These are phyloP conservation scores for Latheticus oryzae DNA, from an alignment of 2,888 invertebrate species.

Conservation along the genomic window DNA sequence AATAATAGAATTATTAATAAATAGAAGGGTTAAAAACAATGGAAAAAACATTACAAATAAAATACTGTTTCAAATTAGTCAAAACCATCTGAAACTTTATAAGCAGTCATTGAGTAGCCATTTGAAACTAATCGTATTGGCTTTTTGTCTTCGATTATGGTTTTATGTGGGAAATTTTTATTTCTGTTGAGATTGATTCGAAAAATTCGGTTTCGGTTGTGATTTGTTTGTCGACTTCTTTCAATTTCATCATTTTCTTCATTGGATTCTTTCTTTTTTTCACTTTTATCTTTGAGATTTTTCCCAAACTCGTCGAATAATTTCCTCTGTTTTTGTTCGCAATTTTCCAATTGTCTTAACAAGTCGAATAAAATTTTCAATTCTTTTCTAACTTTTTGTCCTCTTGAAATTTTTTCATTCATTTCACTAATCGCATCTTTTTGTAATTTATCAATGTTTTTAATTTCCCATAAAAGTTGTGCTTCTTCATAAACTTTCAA, in stretches of 20 bases:
- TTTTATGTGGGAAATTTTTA: constrained; percentile 13
- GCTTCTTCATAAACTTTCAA: constrained; percentile 55
- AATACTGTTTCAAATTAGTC: constrained; percentile 22
- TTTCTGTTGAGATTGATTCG: background rate
- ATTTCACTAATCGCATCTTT: constrained; percentile 62
- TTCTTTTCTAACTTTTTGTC: constrained; percentile 61
- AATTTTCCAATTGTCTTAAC: constrained; percentile 54
- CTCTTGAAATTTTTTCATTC: constrained; percentile 51
- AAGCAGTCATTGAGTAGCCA: constrained; percentile 35
- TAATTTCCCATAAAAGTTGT: constrained; percentile 63
- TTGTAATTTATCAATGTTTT: constrained; percentile 61
- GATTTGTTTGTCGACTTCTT: background rate
- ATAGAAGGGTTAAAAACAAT: constrained; percentile 19
- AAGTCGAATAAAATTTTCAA: constrained; percentile 63
- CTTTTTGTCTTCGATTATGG: constrained; percentile 37
- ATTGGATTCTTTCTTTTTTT: background rate
- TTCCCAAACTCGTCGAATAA: constrained; percentile 9
- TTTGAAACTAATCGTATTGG: constrained; percentile 37
- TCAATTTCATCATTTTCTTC: constrained; percentile 1
- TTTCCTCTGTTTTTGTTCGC: constrained; percentile 42
- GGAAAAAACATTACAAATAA: constrained; percentile 33
- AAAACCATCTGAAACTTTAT: constrained; percentile 37
- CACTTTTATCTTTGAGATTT: too few species aligned
- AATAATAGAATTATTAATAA: constrained; percentile 34
- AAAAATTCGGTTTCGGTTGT: background rate